Conservation (phyloP, 92 coral and sea anemone species). For the Palythoa heliodiscus region DNA sequence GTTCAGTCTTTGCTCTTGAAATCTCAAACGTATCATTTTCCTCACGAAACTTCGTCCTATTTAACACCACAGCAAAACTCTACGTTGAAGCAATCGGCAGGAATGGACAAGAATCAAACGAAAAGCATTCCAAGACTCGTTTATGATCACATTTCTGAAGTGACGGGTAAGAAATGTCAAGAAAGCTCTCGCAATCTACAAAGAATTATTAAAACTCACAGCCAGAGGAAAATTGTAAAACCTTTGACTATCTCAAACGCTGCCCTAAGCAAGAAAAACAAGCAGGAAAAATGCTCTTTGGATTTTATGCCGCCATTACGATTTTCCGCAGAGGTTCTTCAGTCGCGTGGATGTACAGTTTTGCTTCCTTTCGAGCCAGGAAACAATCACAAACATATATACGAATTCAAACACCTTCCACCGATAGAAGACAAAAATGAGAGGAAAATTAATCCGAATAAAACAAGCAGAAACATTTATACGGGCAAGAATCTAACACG, state of each 20-base stretch:
- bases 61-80: not conserved
- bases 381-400: slow-evolving; percentile 43
- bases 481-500: not conserved
- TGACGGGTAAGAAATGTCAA: slow-evolving; percentile 6
- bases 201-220: slow-evolving; percentile 46
- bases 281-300: not conserved
- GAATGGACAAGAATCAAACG: not conserved
- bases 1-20: slow-evolving; percentile 9
- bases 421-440: not conserved
- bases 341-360: slow-evolving; percentile 52
- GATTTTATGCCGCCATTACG: slow-evolving; percentile 41
- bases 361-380: slow-evolving; percentile 52
- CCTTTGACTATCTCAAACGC: slow-evolving; percentile 1
- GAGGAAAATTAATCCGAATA: not conserved
- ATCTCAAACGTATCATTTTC: slow-evolving; percentile 7
- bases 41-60: not conserved
- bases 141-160: slow-evolving; percentile 32
- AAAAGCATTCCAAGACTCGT: slow-evolving; percentile 9
- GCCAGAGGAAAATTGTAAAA: slow-evolving; percentile 12
- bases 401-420: slow-evolving; percentile 34
- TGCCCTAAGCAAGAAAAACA: not conserved
- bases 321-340: slow-evolving; percentile 67
- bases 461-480: not conserved
- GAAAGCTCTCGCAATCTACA: slow-evolving; percentile 32
- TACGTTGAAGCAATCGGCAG: not conserved